Evolutionary conservation across 2,113 vertebrate species (phyloP).

Genomic region (Anas platyrhynchos): DNA sequence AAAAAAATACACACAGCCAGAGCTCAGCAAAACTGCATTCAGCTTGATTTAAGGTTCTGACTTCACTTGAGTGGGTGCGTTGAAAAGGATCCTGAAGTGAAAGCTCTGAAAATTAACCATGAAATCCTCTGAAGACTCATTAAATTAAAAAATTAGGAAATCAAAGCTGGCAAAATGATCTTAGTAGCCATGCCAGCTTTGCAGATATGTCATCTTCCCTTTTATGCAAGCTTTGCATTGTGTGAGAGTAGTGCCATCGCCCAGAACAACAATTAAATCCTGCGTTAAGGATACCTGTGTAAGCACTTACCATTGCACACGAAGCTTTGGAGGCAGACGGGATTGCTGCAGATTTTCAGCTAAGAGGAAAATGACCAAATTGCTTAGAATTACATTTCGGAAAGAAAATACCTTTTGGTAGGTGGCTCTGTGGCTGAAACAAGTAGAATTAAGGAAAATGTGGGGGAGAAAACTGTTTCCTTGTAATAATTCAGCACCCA

Average conservation of each 20-base stretch:
- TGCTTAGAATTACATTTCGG: not conserved
- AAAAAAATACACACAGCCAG: not conserved
- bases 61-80: not conserved
- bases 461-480: not conserved
- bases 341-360: not conserved
- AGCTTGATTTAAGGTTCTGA: slow-evolving; percentile 10
- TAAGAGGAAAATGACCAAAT: not conserved
- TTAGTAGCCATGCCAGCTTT: not conserved
- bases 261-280: not conserved
- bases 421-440: not conserved
- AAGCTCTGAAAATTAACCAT: not conserved
- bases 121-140: not conserved
- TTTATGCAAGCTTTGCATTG: not conserved
- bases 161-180: not conserved
- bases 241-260: not conserved
- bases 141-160: slow-evolving; percentile 5
- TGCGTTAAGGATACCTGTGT: not conserved
- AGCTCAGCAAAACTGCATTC: slow-evolving; percentile 32
- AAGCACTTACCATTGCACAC: not conserved
- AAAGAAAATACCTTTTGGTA: not conserved
- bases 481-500: not conserved
- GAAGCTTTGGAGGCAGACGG: not conserved
- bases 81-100: not conserved
- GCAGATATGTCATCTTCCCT: not conserved
- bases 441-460: not conserved